Conservation (phyloP, 2,888 invertebrate species). For the Synergus gifuensis region DNA sequence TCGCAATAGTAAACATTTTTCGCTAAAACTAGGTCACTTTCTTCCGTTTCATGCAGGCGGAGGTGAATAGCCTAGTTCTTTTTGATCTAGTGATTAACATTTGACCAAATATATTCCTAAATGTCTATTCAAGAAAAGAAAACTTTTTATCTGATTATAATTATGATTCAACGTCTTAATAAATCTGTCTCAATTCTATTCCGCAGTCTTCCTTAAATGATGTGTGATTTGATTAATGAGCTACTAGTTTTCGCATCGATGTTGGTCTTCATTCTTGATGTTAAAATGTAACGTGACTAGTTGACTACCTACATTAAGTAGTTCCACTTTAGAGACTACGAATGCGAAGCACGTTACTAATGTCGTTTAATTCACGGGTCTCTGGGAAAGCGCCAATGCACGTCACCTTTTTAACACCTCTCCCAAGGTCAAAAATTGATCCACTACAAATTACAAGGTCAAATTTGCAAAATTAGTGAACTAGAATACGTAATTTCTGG, state of each 20-base stretch:
- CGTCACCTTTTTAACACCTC: slow-evolving; percentile 32
- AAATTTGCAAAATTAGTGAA: not conserved
- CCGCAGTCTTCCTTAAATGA: not conserved
- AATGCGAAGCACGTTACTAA: slow-evolving; percentile 32
- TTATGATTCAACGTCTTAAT: not conserved
- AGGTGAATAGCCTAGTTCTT: not conserved
- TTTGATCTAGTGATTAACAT: not conserved
- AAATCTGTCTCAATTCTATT: not conserved
- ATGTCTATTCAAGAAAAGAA: no score
- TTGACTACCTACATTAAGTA: slow-evolving; percentile 1
- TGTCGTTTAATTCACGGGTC: slow-evolving; percentile 24
- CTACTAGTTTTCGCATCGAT: not conserved
- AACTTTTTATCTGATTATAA: no score
- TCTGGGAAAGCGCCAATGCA: slow-evolving; percentile 36
- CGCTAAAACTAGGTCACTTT: no score
- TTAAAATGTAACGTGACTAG: not conserved
- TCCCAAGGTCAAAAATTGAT: slow-evolving; percentile 29
- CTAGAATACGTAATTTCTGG: no score
- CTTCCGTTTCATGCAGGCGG: no score
- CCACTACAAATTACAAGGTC: slow-evolving; percentile 1
- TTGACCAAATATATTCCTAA: not conserved
- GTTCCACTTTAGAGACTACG: slow-evolving; percentile 11
- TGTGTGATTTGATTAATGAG: not conserved
- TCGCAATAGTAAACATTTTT: no score
- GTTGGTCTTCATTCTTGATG: not conserved